phyloP scores from a whole-genome alignment of 1,140 invertebrate genomes.

The Spodoptera frugiperda region DNA sequence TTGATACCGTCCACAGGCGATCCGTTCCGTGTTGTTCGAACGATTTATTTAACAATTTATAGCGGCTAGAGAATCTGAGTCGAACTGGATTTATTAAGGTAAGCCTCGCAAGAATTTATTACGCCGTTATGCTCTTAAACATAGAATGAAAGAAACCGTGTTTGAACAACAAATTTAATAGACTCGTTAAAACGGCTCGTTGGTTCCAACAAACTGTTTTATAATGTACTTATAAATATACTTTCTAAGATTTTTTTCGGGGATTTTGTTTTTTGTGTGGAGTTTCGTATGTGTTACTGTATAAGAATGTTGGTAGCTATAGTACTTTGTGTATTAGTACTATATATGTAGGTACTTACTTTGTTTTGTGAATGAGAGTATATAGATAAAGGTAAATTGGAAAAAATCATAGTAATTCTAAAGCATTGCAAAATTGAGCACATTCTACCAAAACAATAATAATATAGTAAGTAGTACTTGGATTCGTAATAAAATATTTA shows the following conservation, averaged over 20 bases:
- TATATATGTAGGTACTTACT: no score
- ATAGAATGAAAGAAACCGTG: constrained; percentile 64
- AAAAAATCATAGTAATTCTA: no score
- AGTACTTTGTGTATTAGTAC: no score
- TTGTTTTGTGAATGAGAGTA: no score
- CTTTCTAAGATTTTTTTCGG: constrained; percentile 8
- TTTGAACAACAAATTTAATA: constrained; percentile 63
- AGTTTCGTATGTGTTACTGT: not conserved
- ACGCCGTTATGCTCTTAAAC: constrained; percentile 61
- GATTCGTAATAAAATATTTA: no score
- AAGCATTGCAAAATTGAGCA: no score
- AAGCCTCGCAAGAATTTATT: constrained; percentile 76
- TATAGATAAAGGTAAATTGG: no score
- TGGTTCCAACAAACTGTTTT: constrained; percentile 29
- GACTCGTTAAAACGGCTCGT: constrained; percentile 53
- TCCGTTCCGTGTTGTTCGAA: constrained; percentile 60
- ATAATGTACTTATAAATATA: constrained; percentile 28
- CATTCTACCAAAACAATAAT: no score
- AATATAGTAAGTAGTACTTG: no score
- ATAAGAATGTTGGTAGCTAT: no score
- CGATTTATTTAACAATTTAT: constrained; percentile 83
- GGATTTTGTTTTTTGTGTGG: constrained; percentile 17
- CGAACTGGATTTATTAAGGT: constrained; percentile 79
- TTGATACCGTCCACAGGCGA: constrained; percentile 55
- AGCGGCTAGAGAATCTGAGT: constrained; percentile 73